Evolutionary conservation across 2,113 vertebrate genomes (phyloP).

Genomic region (Phylloscopus whistleri): DNA sequence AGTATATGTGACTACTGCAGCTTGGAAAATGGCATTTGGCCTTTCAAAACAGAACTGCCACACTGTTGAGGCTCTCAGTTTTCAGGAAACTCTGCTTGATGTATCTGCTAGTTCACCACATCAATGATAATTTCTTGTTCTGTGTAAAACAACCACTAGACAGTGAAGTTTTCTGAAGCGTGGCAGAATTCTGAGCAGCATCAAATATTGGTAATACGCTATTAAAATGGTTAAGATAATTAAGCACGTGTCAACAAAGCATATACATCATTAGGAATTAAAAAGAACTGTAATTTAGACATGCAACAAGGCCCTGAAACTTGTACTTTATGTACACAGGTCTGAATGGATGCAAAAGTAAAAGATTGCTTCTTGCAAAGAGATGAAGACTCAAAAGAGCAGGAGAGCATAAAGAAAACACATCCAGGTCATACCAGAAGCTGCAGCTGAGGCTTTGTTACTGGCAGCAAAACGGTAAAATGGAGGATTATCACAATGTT

Average conservation of each 20-base stretch:
- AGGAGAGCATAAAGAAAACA: not conserved
- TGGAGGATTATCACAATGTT: constrained; percentile 95
- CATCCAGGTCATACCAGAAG: constrained; percentile 80
- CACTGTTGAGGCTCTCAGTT: not conserved
- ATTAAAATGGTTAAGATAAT: not conserved
- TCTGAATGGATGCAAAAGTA: not conserved
- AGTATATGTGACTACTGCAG: not conserved
- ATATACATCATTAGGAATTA: not conserved
- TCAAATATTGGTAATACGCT: not conserved
- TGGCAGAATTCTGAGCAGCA: not conserved
- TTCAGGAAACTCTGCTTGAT: not conserved
- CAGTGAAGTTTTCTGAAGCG: not conserved
- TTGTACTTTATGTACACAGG: not conserved
- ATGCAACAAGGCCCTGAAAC: not conserved
- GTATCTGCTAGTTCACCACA: not conserved
- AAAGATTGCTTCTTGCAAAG: not conserved
- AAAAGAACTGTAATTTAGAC: not conserved
- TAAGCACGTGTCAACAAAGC: not conserved
- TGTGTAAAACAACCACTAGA: not conserved
- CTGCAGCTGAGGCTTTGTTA: constrained; percentile 89
- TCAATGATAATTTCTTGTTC: not conserved
- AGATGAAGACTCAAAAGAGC: not conserved
- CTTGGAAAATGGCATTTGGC: not conserved
- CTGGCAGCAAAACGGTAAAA: constrained; percentile 96
- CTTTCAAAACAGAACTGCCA: not conserved